phyloP scores from a whole-genome alignment of 1,140 invertebrate species.

The Drosophila asahinai region DNA sequence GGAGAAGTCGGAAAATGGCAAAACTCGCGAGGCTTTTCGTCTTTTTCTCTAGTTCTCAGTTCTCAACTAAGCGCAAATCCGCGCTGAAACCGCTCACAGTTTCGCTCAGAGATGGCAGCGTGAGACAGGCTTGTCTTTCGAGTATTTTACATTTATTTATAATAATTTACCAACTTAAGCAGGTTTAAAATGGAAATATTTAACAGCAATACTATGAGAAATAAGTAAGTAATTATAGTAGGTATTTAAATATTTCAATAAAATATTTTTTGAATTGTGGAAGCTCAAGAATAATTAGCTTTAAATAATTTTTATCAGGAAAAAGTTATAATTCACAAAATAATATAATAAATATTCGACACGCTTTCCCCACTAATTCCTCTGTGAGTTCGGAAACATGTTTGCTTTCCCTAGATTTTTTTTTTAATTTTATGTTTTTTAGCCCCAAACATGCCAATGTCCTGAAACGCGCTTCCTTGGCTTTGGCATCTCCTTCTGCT shows the following conservation, averaged over 20 bases:
- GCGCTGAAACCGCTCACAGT: slow-evolving; percentile 52
- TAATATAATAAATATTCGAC: not conserved
- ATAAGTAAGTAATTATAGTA: not conserved
- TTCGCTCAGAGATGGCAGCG: slow-evolving; percentile 9
- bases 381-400: slow-evolving; percentile 12
- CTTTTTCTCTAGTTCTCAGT: slow-evolving; percentile 60
- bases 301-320: no score
- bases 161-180: not conserved
- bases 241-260: not conserved
- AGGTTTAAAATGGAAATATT: not conserved
- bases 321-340: not conserved
- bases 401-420: slow-evolving; percentile 23
- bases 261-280: no score
- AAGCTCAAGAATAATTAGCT: no score
- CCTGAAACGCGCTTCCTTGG: slow-evolving; percentile 15
- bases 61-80: slow-evolving; percentile 74
- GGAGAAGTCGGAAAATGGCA: slow-evolving; percentile 40
- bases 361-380: not conserved
- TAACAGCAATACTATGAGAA: not conserved
- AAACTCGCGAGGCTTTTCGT: slow-evolving; percentile 41
- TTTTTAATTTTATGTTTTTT: not conserved
- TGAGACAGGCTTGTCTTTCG: not conserved
- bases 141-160: not conserved
- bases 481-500: slow-evolving; percentile 17
- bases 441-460: slow-evolving; percentile 47